phyloP scores from a whole-genome alignment of 2,888 invertebrate species.

The Limnephilus rhombicus region DNA sequence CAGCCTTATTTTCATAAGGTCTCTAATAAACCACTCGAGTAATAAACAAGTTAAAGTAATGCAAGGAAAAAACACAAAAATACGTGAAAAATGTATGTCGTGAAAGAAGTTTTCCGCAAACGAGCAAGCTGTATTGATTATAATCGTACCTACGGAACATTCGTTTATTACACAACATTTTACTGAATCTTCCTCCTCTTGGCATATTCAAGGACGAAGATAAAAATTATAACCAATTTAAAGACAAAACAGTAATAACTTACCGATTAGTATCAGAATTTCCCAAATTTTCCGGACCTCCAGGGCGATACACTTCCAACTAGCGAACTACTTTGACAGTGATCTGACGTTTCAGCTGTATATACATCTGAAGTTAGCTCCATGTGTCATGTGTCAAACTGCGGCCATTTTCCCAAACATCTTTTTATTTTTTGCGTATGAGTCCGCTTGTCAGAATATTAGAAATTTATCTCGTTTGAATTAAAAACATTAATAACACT shows the following conservation, averaged over 20 bases:
- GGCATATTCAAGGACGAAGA: not conserved
- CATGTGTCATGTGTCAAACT: constrained; percentile 37
- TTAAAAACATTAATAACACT: not conserved
- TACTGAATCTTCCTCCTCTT: not conserved
- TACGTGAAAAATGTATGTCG: not conserved
- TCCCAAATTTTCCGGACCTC: constrained; percentile 34
- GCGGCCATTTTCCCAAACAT: not conserved
- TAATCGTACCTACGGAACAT: not conserved
- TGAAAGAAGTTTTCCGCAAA: constrained; percentile 16
- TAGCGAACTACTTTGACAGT: constrained; percentile 37
- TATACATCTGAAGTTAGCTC: constrained; percentile 58
- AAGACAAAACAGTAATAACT: constrained; percentile 7
- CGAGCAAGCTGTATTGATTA: constrained; percentile 31
- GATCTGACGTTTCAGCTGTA: constrained; percentile 60
- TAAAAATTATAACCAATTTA: not conserved
- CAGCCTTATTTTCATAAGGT: not conserved
- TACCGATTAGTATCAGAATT: constrained; percentile 36
- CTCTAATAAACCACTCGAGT: not conserved
- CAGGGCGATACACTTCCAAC: constrained; percentile 33
- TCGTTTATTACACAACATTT: constrained; percentile 42
- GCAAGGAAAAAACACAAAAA: not conserved
- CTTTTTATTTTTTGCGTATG: not conserved
- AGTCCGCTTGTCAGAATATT: not conserved
- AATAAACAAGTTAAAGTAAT: not conserved
- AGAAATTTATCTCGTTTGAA: not conserved